These are phyloP conservation scores for Misgurnus mizolepis DNA, from an alignment of 2,113 vertebrate genomes.

Conservation along the genomic window DNA sequence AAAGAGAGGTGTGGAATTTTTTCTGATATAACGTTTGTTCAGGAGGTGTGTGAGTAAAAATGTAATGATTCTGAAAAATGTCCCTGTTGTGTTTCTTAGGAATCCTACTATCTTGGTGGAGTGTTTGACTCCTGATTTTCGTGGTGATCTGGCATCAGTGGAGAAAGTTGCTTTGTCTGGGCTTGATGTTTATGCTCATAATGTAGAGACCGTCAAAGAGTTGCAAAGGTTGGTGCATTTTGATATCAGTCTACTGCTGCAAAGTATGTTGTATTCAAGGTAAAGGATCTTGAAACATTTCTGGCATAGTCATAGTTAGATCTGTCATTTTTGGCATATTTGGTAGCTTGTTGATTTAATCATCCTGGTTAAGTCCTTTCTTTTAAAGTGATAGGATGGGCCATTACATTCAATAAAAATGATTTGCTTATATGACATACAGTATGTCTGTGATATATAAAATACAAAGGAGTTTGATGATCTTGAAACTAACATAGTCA, in stretches of 20 bases:
- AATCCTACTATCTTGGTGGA: constrained; percentile 87
- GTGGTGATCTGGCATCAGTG: constrained; percentile 86
- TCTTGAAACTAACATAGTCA: too few species aligned
- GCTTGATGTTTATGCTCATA: constrained; percentile 95
- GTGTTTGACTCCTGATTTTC: constrained; percentile 96
- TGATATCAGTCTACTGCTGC: neutral
- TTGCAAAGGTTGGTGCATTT: constrained; percentile 81
- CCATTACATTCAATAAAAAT: too few species aligned
- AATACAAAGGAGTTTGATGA: too few species aligned
- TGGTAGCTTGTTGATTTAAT: neutral
- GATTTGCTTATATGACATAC: too few species aligned
- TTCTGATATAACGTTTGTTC: neutral
- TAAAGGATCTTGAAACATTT: too few species aligned
- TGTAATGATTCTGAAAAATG: neutral
- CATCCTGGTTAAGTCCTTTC: too few species aligned
- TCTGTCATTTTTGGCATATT: too few species aligned
- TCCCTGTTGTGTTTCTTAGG: constrained; percentile 62
- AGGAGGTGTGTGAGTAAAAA: neutral
- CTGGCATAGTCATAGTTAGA: too few species aligned
- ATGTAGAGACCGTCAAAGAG: constrained; percentile 91
- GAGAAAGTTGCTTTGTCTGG: constrained; percentile 86
- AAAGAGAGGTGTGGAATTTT: constrained; percentile 83
- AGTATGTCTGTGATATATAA: too few species aligned
- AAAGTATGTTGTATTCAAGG: neutral
- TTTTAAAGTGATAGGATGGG: too few species aligned